Conservation (phyloP, 2,888 invertebrate species). For the Chrysolina oricalcia region DNA sequence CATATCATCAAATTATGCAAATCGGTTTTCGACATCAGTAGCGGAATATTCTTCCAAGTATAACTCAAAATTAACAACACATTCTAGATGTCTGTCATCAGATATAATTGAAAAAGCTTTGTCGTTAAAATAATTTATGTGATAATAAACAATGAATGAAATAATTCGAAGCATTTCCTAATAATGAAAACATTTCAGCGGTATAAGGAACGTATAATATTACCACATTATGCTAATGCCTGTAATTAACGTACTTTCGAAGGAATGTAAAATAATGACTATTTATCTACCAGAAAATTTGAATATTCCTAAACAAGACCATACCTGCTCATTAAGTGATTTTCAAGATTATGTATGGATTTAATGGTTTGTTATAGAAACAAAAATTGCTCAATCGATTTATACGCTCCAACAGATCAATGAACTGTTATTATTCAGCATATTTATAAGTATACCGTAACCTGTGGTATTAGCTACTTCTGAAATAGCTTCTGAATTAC, state of each 20-base stretch:
- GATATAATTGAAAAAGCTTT: neutral
- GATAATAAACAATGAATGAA: slow-evolving; percentile 25
- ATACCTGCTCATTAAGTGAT: slow-evolving; percentile 24
- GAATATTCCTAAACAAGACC: slow-evolving; percentile 20
- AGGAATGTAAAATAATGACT: slow-evolving; percentile 38
- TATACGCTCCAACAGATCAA: slow-evolving; percentile 13
- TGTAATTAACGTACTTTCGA: slow-evolving; percentile 41
- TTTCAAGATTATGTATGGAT: neutral
- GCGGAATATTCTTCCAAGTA: neutral
- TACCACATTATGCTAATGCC: slow-evolving; percentile 43
- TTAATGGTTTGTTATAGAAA: slow-evolving; percentile 18
- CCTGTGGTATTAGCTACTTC: neutral
- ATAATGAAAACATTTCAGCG: slow-evolving; percentile 33
- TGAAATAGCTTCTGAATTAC: slow-evolving; percentile 3
- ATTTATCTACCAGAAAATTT: slow-evolving; percentile 18
- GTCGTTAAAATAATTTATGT: slow-evolving; percentile 5
- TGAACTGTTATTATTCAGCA: slow-evolving; percentile 10
- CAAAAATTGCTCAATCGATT: slow-evolving; percentile 21
- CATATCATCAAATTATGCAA: neutral
- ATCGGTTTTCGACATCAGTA: neutral
- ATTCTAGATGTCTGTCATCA: slow-evolving; percentile 1
- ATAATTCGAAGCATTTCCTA: slow-evolving; percentile 36
- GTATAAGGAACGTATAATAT: slow-evolving; percentile 10
- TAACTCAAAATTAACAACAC: slow-evolving; percentile 8
- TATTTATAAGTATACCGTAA: neutral